Evolutionary conservation across 2,888 invertebrate genomes (phyloP).

Genomic region (Dryobota labecula): DNA sequence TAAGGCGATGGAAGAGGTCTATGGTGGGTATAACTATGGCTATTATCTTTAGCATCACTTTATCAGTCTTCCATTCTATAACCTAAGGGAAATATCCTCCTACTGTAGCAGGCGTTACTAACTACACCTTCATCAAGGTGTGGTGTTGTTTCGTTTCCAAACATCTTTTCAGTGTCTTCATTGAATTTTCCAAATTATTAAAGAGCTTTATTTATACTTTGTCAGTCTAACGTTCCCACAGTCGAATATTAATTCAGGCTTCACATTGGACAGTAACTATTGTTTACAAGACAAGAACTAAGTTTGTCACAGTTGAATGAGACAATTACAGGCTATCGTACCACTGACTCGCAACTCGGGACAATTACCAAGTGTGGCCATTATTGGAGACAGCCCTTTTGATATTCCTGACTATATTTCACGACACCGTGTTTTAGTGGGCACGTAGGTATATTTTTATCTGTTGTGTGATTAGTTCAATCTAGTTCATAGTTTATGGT

Average conservation of each 20-base stretch:
- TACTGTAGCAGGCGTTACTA: not conserved
- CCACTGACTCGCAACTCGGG: slow-evolving; percentile 57
- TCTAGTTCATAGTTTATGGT: no score
- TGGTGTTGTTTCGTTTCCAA: not conserved
- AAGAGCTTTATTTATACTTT: not conserved
- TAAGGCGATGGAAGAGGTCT: no score
- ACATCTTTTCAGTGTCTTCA: slow-evolving; percentile 1
- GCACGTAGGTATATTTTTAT: not conserved
- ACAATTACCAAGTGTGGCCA: slow-evolving; percentile 63
- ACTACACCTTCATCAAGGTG: not conserved
- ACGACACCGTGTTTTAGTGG: not conserved
- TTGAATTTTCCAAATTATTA: not conserved
- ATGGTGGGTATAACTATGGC: no score
- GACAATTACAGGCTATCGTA: slow-evolving; percentile 69
- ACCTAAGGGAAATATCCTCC: no score
- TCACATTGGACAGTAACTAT: slow-evolving; percentile 58
- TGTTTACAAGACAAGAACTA: slow-evolving; percentile 64
- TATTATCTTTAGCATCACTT: no score
- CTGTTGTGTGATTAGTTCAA: not conserved
- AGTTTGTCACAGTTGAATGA: slow-evolving; percentile 43
- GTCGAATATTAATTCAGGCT: slow-evolving; percentile 29
- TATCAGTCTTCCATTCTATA: no score
- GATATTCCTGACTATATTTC: slow-evolving; percentile 17
- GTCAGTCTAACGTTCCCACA: not conserved
- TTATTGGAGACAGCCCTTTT: slow-evolving; percentile 27